Base-by-base conservation (phyloP, 2,888 invertebrate genomes). In the Ariolimax columbianus region DNA sequence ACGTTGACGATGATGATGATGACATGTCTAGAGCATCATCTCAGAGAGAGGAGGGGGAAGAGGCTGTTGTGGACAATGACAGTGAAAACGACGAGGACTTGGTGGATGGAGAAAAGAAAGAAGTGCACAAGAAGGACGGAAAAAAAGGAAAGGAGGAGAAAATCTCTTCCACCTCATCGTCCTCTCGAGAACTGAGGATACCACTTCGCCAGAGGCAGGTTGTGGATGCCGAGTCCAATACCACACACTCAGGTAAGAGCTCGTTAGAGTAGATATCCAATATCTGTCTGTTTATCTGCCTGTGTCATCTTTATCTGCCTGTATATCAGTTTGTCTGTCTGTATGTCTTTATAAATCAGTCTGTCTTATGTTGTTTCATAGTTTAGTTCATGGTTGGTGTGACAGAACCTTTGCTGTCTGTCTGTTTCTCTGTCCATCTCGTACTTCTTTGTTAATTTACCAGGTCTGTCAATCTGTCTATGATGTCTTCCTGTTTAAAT, bases 201-300 rank as follows among this genome's bases (percentile, higher is more conserved):
- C 92, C 91, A 38, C 89, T 92, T 55, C 87, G 88, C 68, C 88
- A 88, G 66, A 91, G 91, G 84, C 90, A 89, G 86, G 90, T 90
- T 30, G 90, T 89, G 26, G 91, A 92, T 83, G 92, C 92, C 14
- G 92, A 91, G 85, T 90, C 92, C 11, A 92, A 92, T 88, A 92
- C 92, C 17, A 91, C 90, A 36, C 89, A 90, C 82, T 89, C 92
- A 89, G 92, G 92, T 92, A 85, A 86, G 89, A 6, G n/a, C 26
- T 70, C 36, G 33, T 30, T 66, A 14, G 6, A 14, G 9, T 66
- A 30, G 6, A 19, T 11, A 23, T 55, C 3, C 23, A 19, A 19
- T 55, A 33, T 66, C 66, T 30, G 17, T 33, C 33, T 66, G 66
- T 66, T 17, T 66, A 30, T 33, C 66, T 30, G 30, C 33, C 30